Conservation (phyloP, 2,113 vertebrate species). For the Varanus komodoensis region DNA sequence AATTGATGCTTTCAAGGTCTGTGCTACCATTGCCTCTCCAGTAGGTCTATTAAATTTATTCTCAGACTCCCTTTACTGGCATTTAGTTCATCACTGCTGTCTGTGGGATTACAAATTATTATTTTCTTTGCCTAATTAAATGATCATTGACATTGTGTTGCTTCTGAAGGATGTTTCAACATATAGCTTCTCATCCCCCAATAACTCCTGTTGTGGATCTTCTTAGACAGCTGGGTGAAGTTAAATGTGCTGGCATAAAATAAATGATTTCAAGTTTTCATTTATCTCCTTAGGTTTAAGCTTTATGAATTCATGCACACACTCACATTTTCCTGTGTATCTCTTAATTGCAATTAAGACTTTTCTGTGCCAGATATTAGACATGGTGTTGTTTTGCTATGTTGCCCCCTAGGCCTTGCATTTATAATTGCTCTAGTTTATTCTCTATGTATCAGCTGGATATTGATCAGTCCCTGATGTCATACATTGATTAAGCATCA, state of each 20-base stretch:
- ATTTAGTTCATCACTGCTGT: conserved; percentile 44
- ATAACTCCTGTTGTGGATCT: not conserved
- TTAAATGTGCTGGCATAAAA: not conserved
- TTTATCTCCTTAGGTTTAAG: conserved; percentile 23
- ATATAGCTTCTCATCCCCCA: not conserved
- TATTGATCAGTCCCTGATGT: too few species aligned
- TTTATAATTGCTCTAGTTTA: too few species aligned
- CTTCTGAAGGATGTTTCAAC: conserved; percentile 37
- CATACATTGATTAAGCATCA: too few species aligned
- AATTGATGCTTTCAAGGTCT: conserved; percentile 25
- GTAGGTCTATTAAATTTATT: conserved; percentile 40
- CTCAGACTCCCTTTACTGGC: conserved; percentile 45
- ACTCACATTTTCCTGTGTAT: conserved; percentile 6
- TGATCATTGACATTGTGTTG: conserved; percentile 4
- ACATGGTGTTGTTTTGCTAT: too few species aligned
- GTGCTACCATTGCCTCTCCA: conserved; percentile 26
- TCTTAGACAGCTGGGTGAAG: conserved; percentile 21
- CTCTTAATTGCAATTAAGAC: not conserved
- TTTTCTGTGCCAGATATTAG: too few species aligned
- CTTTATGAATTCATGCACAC: rapidly evolving
- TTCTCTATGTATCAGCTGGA: too few species aligned
- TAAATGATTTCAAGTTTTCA: conserved; percentile 3
- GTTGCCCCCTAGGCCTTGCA: too few species aligned
- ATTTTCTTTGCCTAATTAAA: conserved; percentile 14
- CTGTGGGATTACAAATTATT: conserved; percentile 17